These are phyloP conservation scores for Lycocerus yunnanus DNA, from an alignment of 2,888 invertebrate genomes.

Conservation along the genomic window DNA sequence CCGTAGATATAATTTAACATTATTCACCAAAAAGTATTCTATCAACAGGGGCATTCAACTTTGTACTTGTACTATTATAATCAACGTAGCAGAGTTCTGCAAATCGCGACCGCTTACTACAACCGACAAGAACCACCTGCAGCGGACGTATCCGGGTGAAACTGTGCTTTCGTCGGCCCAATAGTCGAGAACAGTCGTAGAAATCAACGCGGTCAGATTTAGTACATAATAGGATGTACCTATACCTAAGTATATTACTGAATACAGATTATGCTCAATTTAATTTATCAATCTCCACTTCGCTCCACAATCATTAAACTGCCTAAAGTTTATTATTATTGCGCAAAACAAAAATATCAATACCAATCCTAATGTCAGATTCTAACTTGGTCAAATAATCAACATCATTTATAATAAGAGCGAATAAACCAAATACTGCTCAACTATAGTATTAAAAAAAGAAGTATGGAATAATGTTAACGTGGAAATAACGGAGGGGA, in stretches of 20 bases:
- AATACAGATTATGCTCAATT: neutral
- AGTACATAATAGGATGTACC: neutral
- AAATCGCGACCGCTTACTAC: slow-evolving; percentile 17
- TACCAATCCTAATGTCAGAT: no score
- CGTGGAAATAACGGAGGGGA: no score
- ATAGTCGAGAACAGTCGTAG: slow-evolving; percentile 36
- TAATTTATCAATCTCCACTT: neutral
- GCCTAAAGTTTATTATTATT: no score
- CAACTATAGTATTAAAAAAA: no score
- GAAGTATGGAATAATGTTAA: no score
- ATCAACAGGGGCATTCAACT: slow-evolving; percentile 39
- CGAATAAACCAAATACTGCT: no score
- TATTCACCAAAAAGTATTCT: slow-evolving; percentile 21
- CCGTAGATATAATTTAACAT: slow-evolving; percentile 17
- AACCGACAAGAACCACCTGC: slow-evolving; percentile 39
- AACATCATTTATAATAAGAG: no score
- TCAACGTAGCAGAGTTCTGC: slow-evolving; percentile 30
- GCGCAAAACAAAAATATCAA: no score
- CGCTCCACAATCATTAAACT: no score
- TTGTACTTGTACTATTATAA: slow-evolving; percentile 39
- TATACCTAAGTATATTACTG: neutral
- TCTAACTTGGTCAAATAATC: no score
- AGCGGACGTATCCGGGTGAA: slow-evolving; percentile 35
- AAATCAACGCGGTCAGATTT: slow-evolving; percentile 31
- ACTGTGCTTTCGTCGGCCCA: slow-evolving; percentile 37